phyloP scores from a whole-genome alignment of 2,888 invertebrate species.

The Folsomia manolachei region DNA sequence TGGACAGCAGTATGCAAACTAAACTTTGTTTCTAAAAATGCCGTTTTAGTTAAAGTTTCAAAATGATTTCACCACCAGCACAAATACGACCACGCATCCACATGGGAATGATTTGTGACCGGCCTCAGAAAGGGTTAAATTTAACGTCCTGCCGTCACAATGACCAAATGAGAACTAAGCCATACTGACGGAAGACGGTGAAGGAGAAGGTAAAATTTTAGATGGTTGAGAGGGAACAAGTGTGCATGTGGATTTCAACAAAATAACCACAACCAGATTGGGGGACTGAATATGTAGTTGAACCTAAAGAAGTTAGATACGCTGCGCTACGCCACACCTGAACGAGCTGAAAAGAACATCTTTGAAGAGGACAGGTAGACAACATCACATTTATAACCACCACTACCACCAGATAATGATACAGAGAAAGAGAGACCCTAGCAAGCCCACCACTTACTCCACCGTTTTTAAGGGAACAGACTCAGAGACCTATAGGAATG shows the following conservation, averaged over 20 bases:
- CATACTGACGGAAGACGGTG: too few relatives aligned
- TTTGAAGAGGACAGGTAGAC: background rate
- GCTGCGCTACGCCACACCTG: too few relatives aligned
- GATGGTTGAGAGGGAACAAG: background rate
- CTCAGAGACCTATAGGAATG: background rate
- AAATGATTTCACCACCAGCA: too few relatives aligned
- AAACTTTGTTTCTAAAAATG: too few relatives aligned
- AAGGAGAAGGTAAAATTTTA: too few relatives aligned
- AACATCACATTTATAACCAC: background rate
- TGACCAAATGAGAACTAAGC: background rate
- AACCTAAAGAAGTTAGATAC: background rate
- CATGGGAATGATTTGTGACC: too few relatives aligned
- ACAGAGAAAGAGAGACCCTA: background rate
- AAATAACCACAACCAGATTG: background rate
- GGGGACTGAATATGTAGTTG: background rate
- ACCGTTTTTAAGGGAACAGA: background rate
- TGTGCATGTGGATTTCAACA: background rate
- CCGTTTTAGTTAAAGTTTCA: too few relatives aligned
- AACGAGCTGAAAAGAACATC: background rate
- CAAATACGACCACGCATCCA: too few relatives aligned
- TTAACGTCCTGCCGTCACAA: background rate
- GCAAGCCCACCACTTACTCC: too few relatives aligned
- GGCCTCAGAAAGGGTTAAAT: background rate
- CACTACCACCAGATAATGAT: background rate
- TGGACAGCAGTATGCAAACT: too few relatives aligned